Evolutionary conservation across 2,797 vertebrate species (phyloP).

Genomic region (Dromococcyx pavoninus): DNA sequence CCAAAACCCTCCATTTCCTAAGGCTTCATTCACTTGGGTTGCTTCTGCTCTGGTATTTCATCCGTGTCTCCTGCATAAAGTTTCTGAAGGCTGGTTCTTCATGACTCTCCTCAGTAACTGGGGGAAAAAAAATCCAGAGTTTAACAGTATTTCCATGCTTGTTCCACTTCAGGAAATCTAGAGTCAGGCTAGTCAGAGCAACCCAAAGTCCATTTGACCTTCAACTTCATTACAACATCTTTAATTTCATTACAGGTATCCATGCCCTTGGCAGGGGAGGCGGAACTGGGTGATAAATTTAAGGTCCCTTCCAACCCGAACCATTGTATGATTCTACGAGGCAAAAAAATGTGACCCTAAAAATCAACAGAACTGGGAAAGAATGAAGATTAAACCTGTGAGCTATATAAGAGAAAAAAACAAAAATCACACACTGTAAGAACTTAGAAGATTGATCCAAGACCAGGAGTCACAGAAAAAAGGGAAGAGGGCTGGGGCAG

Average conservation of each 20-base stretch:
- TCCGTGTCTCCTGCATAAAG: slow-evolving; percentile 85
- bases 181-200: background rate
- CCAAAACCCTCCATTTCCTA: background rate
- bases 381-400: background rate
- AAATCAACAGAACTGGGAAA: background rate
- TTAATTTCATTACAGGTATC: too few species aligned
- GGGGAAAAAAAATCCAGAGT: background rate
- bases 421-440: background rate
- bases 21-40: slow-evolving; percentile 53
- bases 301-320: too few species aligned
- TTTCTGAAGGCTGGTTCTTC: slow-evolving; percentile 87
- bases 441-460: background rate
- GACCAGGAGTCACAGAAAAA: background rate
- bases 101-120: slow-evolving; percentile 89
- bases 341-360: background rate
- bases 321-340: background rate
- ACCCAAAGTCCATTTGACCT: background rate
- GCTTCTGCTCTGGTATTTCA: slow-evolving; percentile 81
- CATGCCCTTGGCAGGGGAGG: too few species aligned
- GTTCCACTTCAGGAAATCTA: background rate
- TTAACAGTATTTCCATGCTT: background rate
- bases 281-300: too few species aligned
- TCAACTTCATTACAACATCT: background rate
- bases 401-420: background rate
- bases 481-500: background rate